phyloP scores from a whole-genome alignment of 2,888 invertebrate species.

The Heliconius cydno region DNA sequence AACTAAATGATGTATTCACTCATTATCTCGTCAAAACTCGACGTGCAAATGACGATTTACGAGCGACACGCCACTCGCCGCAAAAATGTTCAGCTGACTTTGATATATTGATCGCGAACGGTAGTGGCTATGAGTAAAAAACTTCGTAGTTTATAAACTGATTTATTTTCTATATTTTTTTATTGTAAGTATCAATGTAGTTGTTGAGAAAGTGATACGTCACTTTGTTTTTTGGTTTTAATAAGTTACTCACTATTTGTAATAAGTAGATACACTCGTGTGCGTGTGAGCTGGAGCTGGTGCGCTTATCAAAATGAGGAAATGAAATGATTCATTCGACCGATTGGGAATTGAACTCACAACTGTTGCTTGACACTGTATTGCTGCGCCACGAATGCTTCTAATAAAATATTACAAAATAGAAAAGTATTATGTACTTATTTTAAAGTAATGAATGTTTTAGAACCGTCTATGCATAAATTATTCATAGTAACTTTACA shows the following conservation, averaged over 20 bases:
- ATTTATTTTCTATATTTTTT: neutral
- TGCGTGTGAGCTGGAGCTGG: too few species aligned
- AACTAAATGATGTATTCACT: conserved; percentile 56
- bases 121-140: neutral
- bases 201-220: neutral
- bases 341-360: too few species aligned
- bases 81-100: conserved; percentile 26
- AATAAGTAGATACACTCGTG: too few species aligned
- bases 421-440: neutral
- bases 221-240: neutral
- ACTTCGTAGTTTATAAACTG: neutral
- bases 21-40: conserved; percentile 66
- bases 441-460: neutral
- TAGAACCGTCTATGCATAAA: neutral
- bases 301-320: too few species aligned
- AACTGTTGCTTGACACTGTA: too few species aligned
- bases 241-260: neutral
- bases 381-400: too few species aligned
- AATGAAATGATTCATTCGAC: too few species aligned
- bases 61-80: conserved; percentile 53
- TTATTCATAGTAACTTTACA: neutral
- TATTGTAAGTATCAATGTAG: neutral
- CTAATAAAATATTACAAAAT: neutral
- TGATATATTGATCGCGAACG: conserved; percentile 23
- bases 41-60: conserved; percentile 69